phyloP scores from a whole-genome alignment of 2,888 invertebrate species.

The Tetragnatha montana region DNA sequence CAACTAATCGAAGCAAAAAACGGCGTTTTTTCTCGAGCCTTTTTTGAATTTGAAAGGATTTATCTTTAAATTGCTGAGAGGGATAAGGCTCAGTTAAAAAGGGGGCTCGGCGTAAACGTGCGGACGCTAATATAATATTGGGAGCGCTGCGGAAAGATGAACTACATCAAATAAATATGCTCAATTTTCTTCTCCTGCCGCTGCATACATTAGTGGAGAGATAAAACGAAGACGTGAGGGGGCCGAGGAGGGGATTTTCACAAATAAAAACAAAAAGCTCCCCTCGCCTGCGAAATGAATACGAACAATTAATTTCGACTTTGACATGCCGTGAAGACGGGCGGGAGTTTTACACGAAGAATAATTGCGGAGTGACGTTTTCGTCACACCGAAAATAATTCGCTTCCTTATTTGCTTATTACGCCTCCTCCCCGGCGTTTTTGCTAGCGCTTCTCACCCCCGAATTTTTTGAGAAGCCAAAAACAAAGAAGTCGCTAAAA shows the following conservation, averaged over 20 bases:
- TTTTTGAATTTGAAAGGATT: conserved; percentile 70
- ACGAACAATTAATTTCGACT: conserved; percentile 65
- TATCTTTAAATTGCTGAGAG: conserved; percentile 68
- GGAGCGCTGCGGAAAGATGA: conserved; percentile 57
- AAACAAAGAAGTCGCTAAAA: conserved; percentile 63
- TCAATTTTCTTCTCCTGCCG: conserved; percentile 59
- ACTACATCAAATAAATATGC: conserved; percentile 70
- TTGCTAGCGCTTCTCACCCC: conserved; percentile 36
- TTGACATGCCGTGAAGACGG: conserved; percentile 52
- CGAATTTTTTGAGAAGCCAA: conserved; percentile 44
- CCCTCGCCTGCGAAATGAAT: conserved; percentile 49
- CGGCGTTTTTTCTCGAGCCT: conserved; percentile 9
- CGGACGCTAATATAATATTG: conserved; percentile 70
- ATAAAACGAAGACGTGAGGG: conserved; percentile 56
- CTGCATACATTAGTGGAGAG: conserved; percentile 68
- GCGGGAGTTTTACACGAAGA: conserved; percentile 32
- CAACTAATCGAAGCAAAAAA: conserved; percentile 60
- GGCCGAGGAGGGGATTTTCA: conserved; percentile 18
- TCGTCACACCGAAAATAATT: conserved; percentile 56
- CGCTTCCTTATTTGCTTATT: conserved; percentile 46
- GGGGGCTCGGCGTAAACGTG: conserved; percentile 60
- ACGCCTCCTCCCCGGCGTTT: conserved; percentile 26
- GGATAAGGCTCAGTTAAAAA: conserved; percentile 56
- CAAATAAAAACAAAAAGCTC: conserved; percentile 50
- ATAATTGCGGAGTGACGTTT: conserved; percentile 67